Percentiles rank a stretch among this genome's conserved stretches.
Conservation (phyloP, 2,113 vertebrate species). For the Solenodon paradoxus region DNA sequence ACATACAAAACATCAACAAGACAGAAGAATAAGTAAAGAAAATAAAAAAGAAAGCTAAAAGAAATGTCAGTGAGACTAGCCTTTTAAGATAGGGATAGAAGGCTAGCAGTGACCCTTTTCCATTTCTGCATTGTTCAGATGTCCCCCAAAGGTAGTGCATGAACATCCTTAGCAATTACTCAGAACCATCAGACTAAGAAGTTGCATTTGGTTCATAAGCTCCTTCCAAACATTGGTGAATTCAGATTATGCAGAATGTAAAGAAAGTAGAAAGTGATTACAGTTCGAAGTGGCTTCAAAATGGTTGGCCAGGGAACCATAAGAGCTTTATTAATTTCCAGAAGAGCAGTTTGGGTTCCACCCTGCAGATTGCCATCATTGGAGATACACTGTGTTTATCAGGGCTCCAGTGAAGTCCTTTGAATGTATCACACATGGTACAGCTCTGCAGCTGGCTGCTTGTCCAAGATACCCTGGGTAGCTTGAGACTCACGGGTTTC, state of each 20-base stretch:
- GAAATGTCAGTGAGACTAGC: not conserved
- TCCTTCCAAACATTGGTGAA: no score
- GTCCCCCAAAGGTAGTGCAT: not conserved
- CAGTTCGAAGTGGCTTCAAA: not conserved
- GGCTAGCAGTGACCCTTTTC: not conserved
- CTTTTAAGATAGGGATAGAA: not conserved
- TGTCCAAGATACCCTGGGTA: rapidly evolving
- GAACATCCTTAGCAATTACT: not conserved
- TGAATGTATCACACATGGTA: not conserved
- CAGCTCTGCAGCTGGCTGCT: not conserved
- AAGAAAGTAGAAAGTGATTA: not conserved
- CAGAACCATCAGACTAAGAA: not conserved
- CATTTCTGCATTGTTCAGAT: not conserved
- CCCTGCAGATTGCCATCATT: not conserved
- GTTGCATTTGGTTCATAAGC: not conserved
- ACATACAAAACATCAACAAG: not conserved
- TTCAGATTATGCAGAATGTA: not conserved
- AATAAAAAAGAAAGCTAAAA: not conserved
- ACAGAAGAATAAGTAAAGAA: not conserved
- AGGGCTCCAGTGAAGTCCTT: not conserved
- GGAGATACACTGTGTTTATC: not conserved
- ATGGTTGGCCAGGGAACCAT: not conserved
- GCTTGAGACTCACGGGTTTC: not conserved
- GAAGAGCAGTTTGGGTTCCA: not conserved
- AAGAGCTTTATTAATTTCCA: not conserved